These are phyloP conservation scores for Rambutsinella grinnellia DNA, from an alignment of 2,888 invertebrate species.

Conservation along the genomic window DNA sequence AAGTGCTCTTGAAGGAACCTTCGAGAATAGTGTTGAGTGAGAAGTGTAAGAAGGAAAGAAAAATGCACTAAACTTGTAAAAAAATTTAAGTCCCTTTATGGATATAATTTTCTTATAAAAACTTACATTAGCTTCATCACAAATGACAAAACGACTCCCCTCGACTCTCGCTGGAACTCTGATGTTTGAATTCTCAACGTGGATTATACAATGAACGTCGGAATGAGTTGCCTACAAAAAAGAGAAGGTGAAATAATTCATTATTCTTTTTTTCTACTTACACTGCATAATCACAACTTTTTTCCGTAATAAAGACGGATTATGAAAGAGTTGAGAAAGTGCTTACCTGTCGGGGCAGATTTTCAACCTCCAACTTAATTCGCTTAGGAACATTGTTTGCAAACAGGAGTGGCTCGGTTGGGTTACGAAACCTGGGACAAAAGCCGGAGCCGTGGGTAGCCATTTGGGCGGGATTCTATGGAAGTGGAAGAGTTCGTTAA, in stretches of 20 bases:
- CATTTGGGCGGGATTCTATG: conserved; percentile 74
- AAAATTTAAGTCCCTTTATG: neutral
- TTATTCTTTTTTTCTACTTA: neutral
- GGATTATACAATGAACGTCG: conserved; percentile 91
- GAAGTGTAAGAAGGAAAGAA: neutral
- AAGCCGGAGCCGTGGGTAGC: conserved; percentile 75
- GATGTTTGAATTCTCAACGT: conserved; percentile 91
- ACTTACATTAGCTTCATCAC: conserved; percentile 87
- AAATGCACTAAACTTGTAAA: neutral
- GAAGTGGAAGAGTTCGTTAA: conserved; percentile 54
- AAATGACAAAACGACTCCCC: conserved; percentile 83
- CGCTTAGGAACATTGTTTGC: conserved; percentile 92
- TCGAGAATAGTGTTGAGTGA: neutral
- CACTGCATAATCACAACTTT: neutral
- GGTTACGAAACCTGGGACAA: conserved; percentile 87
- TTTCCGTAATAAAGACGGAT: too few species aligned
- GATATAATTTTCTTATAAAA: neutral
- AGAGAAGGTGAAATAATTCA: neutral
- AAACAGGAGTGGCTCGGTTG: conserved; percentile 81
- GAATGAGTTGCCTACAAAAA: conserved; percentile 79
- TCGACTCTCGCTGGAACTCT: conserved; percentile 89
- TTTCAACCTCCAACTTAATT: conserved; percentile 89
- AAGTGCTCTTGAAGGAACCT: neutral
- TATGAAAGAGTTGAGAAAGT: conserved; percentile 68
- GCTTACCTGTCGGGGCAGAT: conserved; percentile 80